These are phyloP conservation scores for Lymantria monacha DNA, from an alignment of 2,888 invertebrate genomes.

Conservation along the genomic window DNA sequence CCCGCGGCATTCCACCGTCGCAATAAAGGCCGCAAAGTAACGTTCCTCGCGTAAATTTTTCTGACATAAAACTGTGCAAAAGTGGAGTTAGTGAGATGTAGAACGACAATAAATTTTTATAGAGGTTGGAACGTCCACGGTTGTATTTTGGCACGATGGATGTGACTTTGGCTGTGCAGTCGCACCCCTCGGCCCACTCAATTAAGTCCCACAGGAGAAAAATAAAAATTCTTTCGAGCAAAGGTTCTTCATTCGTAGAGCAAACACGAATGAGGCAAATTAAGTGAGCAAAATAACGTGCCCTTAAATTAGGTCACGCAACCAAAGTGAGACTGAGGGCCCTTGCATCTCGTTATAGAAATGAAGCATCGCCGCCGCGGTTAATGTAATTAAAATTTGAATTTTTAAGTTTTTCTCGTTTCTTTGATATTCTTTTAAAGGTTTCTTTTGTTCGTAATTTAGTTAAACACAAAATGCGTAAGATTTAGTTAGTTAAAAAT, in stretches of 20 bases:
- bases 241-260: slow-evolving; percentile 64
- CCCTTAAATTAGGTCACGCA: slow-evolving; percentile 70
- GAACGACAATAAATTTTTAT: slow-evolving; percentile 78
- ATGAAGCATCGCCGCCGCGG: slow-evolving; percentile 46
- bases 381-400: slow-evolving; percentile 69
- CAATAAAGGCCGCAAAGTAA: slow-evolving; percentile 70
- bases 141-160: slow-evolving; percentile 17
- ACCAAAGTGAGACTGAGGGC: slow-evolving; percentile 57
- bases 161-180: slow-evolving; percentile 20
- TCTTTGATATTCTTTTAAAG: slow-evolving; percentile 41
- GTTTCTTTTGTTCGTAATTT: slow-evolving; percentile 43
- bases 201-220: slow-evolving; percentile 66
- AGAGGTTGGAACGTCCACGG: slow-evolving; percentile 45
- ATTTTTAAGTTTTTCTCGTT: slow-evolving; percentile 55
- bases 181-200: slow-evolving; percentile 48
- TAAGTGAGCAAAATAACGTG: slow-evolving; percentile 77
- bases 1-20: slow-evolving; percentile 67
- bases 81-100: slow-evolving; percentile 80
- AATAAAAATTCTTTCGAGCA: slow-evolving; percentile 59
- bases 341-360: slow-evolving; percentile 54
- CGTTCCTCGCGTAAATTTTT: slow-evolving; percentile 78
- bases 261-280: slow-evolving; percentile 77
- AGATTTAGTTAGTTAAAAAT: slow-evolving; percentile 31
- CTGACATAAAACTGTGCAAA: slow-evolving; percentile 80
- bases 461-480: slow-evolving; percentile 39